These are phyloP conservation scores for Aramus guarauna DNA, from an alignment of 2,113 vertebrate species.

Conservation along the genomic window DNA sequence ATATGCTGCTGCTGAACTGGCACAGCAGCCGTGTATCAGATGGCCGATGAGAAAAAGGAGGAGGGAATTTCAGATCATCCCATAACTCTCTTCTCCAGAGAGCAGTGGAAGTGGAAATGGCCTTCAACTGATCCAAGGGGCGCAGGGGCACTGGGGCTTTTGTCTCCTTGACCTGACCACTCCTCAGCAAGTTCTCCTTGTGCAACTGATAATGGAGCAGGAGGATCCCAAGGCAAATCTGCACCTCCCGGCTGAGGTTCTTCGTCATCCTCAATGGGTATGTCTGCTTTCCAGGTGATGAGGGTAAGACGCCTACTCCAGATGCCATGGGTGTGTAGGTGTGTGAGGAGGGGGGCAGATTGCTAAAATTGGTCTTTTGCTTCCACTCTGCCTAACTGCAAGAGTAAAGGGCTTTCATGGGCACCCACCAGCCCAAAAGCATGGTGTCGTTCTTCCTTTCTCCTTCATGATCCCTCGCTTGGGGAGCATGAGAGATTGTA, in stretches of 20 bases:
- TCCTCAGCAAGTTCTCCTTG: neutral
- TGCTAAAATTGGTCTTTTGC: neutral
- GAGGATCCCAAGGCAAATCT: neutral
- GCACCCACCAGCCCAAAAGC: neutral
- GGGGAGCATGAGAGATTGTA: neutral
- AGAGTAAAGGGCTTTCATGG: neutral
- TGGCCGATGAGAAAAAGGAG: neutral
- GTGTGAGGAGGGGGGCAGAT: accelerated
- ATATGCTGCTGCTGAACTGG: neutral
- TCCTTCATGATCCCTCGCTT: neutral
- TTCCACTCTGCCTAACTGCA: neutral
- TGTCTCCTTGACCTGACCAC: neutral
- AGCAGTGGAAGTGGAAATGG: neutral
- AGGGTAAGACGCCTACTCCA: neutral
- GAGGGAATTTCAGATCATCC: neutral
- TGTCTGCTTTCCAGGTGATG: neutral
- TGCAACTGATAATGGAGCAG: neutral
- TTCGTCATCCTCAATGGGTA: neutral
- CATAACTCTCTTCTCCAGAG: neutral
- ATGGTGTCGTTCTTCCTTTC: neutral
- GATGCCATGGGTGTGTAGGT: neutral
- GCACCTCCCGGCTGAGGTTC: neutral
- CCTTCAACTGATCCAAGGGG: neutral
- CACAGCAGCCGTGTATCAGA: neutral
- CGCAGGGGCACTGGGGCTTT: neutral